Evolutionary conservation across 2,888 invertebrate genomes (phyloP).

Genomic region (Odontocolon sp.): DNA sequence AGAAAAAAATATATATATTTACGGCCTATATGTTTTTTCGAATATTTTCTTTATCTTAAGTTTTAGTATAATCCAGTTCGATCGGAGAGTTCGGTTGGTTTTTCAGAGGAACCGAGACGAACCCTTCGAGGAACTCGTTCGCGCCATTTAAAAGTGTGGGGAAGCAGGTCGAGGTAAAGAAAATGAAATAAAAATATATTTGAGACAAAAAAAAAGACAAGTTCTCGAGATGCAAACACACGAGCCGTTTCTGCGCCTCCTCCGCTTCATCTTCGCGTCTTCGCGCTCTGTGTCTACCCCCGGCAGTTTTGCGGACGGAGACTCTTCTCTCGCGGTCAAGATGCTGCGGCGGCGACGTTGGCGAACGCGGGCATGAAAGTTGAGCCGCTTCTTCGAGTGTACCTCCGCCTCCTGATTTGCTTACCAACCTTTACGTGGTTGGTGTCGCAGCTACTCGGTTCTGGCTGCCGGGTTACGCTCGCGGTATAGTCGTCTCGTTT

Average conservation of each 20-base stretch:
- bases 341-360: conserved; percentile 38
- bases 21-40: too few relatives aligned
- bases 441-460: conserved; percentile 40
- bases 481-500: conserved; percentile 37
- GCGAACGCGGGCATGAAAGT: conserved; percentile 55
- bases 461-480: conserved; percentile 59
- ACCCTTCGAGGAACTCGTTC: conserved; percentile 49
- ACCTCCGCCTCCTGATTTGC: conserved; percentile 25
- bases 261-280: conserved; percentile 39
- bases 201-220: conserved; percentile 4
- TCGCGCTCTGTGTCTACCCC: conserved; percentile 44
- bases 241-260: conserved; percentile 27
- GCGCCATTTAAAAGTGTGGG: conserved; percentile 36
- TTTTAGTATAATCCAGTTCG: too few relatives aligned
- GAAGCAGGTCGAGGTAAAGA: conserved; percentile 51
- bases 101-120: not conserved
- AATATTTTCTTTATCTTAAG: too few relatives aligned
- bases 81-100: too few relatives aligned
- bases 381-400: conserved; percentile 57
- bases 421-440: conserved; percentile 14
- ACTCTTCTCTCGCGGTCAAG: conserved; percentile 38
- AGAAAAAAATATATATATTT: too few relatives aligned
- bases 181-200: conserved; percentile 37
- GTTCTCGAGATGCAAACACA: conserved; percentile 44
- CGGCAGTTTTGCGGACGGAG: conserved; percentile 48